phyloP scores from a whole-genome alignment of 2,797 vertebrate species.

The Basileuterus tristriatus region DNA sequence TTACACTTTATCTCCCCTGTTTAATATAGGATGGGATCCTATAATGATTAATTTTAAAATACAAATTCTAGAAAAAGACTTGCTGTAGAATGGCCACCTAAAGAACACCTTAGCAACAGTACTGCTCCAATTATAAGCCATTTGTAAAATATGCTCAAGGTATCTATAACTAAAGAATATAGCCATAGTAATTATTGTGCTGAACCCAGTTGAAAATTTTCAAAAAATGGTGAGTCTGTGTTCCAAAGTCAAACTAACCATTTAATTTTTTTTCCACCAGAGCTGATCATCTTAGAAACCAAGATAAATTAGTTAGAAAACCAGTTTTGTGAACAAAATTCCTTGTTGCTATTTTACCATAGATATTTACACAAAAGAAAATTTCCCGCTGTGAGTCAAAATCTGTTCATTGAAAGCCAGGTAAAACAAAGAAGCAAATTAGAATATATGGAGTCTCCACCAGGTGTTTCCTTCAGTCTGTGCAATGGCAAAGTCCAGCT shows the following conservation, averaged over 20 bases:
- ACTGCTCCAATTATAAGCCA: not conserved
- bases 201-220: not conserved
- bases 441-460: not conserved
- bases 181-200: not conserved
- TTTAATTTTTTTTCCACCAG: not conserved
- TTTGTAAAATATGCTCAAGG: not conserved
- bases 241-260: not conserved
- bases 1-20: constrained; percentile 55
- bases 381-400: not conserved
- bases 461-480: not conserved
- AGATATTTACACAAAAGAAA: not conserved
- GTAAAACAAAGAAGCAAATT: not conserved
- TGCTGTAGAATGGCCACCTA: not conserved
- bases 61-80: not conserved
- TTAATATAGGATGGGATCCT: constrained; percentile 38
- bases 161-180: not conserved
- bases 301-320: not conserved
- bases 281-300: not conserved
- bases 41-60: constrained; percentile 33
- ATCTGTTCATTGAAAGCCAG: not conserved
- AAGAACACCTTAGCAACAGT: not conserved
- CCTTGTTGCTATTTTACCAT: constrained; percentile 10
- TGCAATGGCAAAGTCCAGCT: not conserved
- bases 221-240: not conserved
- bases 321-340: not conserved